Evolutionary conservation across 2,888 invertebrate genomes (phyloP), one percentile per base, ranked within the genome.

Genomic region (Oeneis ivallda): DNA sequence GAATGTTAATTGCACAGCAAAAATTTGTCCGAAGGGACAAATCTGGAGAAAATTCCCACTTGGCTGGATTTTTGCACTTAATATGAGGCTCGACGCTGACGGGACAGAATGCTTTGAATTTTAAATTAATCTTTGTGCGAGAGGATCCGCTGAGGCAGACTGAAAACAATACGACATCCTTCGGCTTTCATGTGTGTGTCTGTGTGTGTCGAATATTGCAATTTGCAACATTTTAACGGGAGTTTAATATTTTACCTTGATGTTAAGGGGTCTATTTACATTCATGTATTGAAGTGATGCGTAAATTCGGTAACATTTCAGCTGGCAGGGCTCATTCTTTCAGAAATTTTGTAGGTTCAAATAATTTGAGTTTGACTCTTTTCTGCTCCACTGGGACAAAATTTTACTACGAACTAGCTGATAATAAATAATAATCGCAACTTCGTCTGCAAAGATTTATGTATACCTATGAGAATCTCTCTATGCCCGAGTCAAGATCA

Each of bases 111-210:
- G 81, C 79, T 85, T 83, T 85, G 88, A 87, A 89, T 89, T 89
- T 89, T 85, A 88, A 90, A 89, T 89, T 84, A 86, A 84, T 85
- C 82, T 86, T 86, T 86, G 82, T 82, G 81, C 79, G 81, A 77
- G 82, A 78, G 78, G 80, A 82, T 81, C 81, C 79, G 84, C 85
- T 80, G 85, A 83, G 81, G 79, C 82, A 82, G 82, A 82, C 76
- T 72, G 80, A 81, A 84, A 84, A 85, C 83, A 83, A 75, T 72
- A 67, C 68, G 66, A 67, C 54, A 67, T 47, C 11, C 32, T 10
- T 34, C n/a, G 17, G 7, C 1, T 37, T 50, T 2, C 5, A 2
- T 26, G 1, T 26, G 26, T 26, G 26, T 26, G 26, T 26, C 5
- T 5, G 53, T 19, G 32, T 10, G 4, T 15, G 15, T 15, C 26